Evolutionary conservation across 1,140 invertebrate species (phyloP), one percentile per base, ranked within the genome.

Genomic region (Augochlora pura): DNA sequence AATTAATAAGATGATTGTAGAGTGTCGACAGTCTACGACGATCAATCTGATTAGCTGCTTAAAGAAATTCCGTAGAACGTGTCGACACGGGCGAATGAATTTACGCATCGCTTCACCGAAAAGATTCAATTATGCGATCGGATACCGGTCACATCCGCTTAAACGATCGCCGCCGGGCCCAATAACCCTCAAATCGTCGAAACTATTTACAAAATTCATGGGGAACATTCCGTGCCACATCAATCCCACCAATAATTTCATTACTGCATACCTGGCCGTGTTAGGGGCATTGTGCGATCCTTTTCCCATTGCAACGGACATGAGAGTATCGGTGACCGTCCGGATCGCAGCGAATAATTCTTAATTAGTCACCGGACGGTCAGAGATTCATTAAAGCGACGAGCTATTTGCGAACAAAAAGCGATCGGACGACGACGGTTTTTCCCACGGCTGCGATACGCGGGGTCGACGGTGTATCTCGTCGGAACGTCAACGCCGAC

Each of bases 211-310:
- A n/a, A 18, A 42, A 42, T 60, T 57, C 54, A n/a, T 18, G 18
- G 7, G 8, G 23, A 32, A 42, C n/a, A 64, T 73, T 63, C 46
- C 46, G 0, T 23, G 57, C 4, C 27, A 12, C 21, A 16, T 23
- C 54, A 42, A 69, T 70, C 8, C 16, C 2, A 21, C 38, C 68
- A 25, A 77, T 77, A 77, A 72, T 77, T 77, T 54, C 60, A 77
- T 77, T 77, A 72, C 18, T 64, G n/a, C 39, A 2, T 21, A 25
- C 25, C 6, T 18, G 12, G 16, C 4, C 52, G n/a, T 42, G n/a
- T 21, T 71, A 70, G 32, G 71, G 63, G 68, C 68, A 1, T 5
- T 18, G n/a, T 9, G 10, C 70, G 52, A 71, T 42, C 76, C 59
- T 54, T 21, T 6, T n/a, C 27, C 4, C 25, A n/a, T 38, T 38